phyloP scores from a whole-genome alignment of 2,113 vertebrate species.

The Gymnarchus niloticus region DNA sequence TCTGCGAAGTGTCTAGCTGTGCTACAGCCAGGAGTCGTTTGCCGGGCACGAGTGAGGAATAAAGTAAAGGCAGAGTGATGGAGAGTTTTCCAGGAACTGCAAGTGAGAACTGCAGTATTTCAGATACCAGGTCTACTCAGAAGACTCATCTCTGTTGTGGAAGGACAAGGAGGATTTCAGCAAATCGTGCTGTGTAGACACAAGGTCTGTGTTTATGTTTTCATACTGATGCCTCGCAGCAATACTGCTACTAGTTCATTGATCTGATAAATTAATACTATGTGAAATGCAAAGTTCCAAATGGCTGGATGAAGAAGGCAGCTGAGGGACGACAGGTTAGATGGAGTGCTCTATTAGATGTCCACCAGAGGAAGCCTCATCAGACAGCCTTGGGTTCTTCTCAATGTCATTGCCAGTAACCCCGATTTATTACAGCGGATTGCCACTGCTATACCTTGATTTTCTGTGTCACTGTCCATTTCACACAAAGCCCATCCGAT shows the following conservation, averaged over 20 bases:
- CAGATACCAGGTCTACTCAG: not conserved
- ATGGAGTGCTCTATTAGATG: not conserved
- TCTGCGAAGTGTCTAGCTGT: not conserved
- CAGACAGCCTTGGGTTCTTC: slow-evolving; percentile 12
- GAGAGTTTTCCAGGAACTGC: not conserved
- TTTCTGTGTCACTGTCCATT: not conserved
- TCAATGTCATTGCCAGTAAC: not conserved
- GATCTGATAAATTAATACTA: not conserved
- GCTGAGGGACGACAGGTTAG: not conserved
- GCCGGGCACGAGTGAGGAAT: not conserved
- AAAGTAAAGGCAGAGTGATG: not conserved
- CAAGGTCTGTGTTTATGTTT: not conserved
- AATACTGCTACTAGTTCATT: not conserved
- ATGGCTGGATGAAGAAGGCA: not conserved
- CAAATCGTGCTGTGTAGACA: not conserved
- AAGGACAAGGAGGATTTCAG: not conserved
- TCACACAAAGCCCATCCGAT: not conserved
- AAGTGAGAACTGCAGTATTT: not conserved
- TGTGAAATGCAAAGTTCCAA: slow-evolving; percentile 1
- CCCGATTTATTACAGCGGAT: not conserved
- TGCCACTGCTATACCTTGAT: not conserved
- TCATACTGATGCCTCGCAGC: not conserved
- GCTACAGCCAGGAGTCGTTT: not conserved
- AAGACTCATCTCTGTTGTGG: not conserved
- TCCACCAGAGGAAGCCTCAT: not conserved